Percentiles rank a stretch among this genome's conserved stretches.
These are phyloP conservation scores for Pangasianodon gigas DNA, from an alignment of 2,113 vertebrate genomes.

Conservation along the genomic window DNA sequence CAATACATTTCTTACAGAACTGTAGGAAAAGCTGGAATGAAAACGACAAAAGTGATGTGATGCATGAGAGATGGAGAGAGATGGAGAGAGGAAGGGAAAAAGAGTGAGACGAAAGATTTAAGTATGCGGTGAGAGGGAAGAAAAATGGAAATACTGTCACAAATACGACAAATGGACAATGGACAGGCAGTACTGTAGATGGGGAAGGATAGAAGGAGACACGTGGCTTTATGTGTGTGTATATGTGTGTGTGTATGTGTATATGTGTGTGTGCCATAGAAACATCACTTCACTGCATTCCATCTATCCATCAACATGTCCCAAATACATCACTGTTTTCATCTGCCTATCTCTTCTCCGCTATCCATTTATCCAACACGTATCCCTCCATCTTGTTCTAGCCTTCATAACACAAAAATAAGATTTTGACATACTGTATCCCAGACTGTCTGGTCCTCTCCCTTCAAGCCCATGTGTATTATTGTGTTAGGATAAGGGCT, in stretches of 20 bases:
- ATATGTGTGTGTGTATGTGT: background rate
- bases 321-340: conserved; percentile 50
- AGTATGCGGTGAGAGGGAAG: background rate
- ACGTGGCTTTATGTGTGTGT: background rate
- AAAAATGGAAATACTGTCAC: background rate
- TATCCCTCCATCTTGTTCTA: background rate
- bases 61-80: background rate
- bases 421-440: background rate
- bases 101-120: background rate
- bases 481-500: conserved; percentile 12
- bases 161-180: background rate
- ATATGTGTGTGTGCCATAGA: background rate
- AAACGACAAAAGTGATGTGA: background rate
- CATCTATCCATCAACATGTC: conserved; percentile 44
- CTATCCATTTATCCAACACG: conserved; percentile 20
- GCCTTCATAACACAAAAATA: conserved; percentile 11
- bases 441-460: background rate
- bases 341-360: conserved; percentile 18
- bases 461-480: background rate
- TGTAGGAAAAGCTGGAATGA: background rate
- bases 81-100: background rate
- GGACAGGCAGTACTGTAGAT: background rate
- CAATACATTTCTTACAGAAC: background rate
- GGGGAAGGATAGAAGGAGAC: background rate
- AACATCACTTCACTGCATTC: conserved; percentile 8